Evolutionary conservation across 2,797 vertebrate genomes (phyloP).

Genomic region (Artibeus jamaicensis): DNA sequence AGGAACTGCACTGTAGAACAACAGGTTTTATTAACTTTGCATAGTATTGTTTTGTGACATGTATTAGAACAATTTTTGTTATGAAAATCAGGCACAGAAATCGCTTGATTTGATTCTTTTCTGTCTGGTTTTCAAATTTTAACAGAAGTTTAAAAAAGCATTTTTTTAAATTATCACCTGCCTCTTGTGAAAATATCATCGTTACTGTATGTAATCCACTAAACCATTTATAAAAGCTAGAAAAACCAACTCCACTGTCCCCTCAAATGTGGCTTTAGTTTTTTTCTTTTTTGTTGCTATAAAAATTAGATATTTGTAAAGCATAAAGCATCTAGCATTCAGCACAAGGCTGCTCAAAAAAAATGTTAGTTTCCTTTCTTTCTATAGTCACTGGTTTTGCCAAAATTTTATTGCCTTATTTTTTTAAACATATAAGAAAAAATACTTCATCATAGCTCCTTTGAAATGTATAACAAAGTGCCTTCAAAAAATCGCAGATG

Average conservation of each 20-base stretch:
- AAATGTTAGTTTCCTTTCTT: background rate
- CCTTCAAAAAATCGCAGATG: slow-evolving; percentile 1
- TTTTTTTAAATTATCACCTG: background rate
- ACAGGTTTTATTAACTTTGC: slow-evolving; percentile 52
- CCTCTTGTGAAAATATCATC: background rate
- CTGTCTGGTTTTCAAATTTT: slow-evolving; percentile 23
- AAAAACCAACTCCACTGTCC: background rate
- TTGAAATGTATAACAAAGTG: background rate
- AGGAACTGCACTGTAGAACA: slow-evolving; percentile 90
- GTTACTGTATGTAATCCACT: background rate
- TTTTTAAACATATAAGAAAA: background rate
- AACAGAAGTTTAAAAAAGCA: background rate
- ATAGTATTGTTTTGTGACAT: slow-evolving; percentile 19
- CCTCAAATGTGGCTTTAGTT: background rate
- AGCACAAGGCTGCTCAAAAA: background rate
- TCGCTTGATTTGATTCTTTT: background rate
- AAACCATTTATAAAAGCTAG: background rate
- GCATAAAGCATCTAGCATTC: background rate
- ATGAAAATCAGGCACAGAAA: background rate
- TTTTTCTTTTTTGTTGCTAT: background rate
- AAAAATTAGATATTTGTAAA: slow-evolving; percentile 27
- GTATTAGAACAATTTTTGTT: slow-evolving; percentile 20
- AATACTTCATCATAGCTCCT: background rate
- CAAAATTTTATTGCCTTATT: background rate
- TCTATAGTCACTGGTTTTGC: background rate